phyloP scores from a whole-genome alignment of 2,113 vertebrate species.

The Nicator chloris region DNA sequence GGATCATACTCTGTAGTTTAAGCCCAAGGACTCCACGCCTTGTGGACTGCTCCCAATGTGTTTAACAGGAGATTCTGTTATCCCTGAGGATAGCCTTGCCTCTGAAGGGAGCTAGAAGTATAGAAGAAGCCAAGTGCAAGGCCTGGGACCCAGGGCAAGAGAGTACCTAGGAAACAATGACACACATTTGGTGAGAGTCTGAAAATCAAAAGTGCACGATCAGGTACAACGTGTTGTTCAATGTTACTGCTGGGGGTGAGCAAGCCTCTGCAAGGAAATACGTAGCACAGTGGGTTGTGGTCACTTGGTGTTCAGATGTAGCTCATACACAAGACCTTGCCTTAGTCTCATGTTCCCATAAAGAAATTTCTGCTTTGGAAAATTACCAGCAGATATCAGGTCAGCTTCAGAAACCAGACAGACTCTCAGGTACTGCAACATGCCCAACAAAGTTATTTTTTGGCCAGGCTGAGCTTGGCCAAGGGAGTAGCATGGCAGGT shows the following conservation, averaged over 20 bases:
- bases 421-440: not conserved
- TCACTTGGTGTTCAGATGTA: not conserved
- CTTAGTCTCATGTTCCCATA: not conserved
- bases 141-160: not conserved
- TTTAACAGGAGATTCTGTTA: not conserved
- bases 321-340: not conserved
- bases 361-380: not conserved
- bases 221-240: not conserved
- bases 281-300: not conserved
- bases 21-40: not conserved
- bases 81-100: not conserved
- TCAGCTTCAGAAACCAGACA: not conserved
- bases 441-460: not conserved
- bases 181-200: not conserved
- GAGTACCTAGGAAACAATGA: not conserved
- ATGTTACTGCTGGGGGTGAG: not conserved
- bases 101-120: not conserved
- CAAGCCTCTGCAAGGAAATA: not conserved
- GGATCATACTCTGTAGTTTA: not conserved
- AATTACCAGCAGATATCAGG: not conserved
- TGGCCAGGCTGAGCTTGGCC: not conserved
- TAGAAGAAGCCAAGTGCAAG: not conserved
- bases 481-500: accelerated
- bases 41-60: accelerated
- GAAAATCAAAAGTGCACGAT: not conserved